Evolutionary conservation across 2,113 vertebrate genomes (phyloP), one percentile per base, ranked within the genome.

Genomic region (Pseudopipra pipra): DNA sequence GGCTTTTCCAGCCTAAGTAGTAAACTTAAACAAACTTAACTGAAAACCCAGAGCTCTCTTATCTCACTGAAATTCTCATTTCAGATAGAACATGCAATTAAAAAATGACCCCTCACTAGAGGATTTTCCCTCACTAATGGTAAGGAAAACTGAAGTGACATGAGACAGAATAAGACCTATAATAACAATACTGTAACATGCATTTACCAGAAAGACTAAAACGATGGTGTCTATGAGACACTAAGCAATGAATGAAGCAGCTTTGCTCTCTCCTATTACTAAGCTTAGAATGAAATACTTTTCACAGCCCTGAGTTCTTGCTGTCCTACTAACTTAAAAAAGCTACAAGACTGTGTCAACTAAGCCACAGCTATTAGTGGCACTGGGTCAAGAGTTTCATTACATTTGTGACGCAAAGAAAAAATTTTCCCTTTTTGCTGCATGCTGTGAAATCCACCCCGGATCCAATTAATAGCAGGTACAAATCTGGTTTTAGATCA

Each of bases 381-480:
- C 89, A 94, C 55, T 58, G 82, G 87, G 80, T 95, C 76, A 90
- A 87, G 73, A 91, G 71, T 85, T 95, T 90, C 47, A 75, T 58
- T 93, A 55, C 46, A 37, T 65, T 68, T 10, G 5, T 91, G 82
- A 95, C 31, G 52, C 66, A 93, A 86, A 80, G 73, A 76, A 30
- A 63, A 87, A 68, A 56, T 94, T 95, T 95, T 70, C 85, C 82
- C 54, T 78, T 72, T 87, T 44, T 65, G 44, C 51, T 58, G 52
- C 74, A 31, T 37, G n/a, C 74, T 66, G 70, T 43, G 71, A 82
- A 87, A 61, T 21, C 70, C 35, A 28, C 47, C 28, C 75, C 31
- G 58, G 65, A 47, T 81, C 39, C 84, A 95, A 73, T 90, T 94
- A 96, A 78, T 52, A 90, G 79, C 73, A 90, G 66, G 78, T 85